A percentile compares a stretch with the other conserved stretches of the same genome.
phyloP scores from a whole-genome alignment of 2,888 invertebrate genomes.

The Petrolisthes cinctipes region DNA sequence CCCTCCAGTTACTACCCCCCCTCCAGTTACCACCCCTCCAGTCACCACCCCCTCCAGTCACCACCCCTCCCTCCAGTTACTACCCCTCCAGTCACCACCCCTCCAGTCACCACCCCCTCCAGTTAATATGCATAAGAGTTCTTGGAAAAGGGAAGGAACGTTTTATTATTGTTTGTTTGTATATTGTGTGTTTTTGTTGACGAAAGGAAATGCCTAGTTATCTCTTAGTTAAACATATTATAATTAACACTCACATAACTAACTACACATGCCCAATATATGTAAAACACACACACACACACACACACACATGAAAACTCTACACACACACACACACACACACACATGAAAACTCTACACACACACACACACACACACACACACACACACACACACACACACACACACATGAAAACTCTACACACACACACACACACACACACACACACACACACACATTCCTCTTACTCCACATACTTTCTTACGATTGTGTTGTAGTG shows the following conservation, averaged over 20 bases:
- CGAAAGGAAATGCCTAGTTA: too few species aligned
- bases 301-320: too few species aligned
- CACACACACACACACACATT: neutral
- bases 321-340: constrained; percentile 1
- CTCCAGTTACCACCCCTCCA: neutral
- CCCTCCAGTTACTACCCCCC: neutral
- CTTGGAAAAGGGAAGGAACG: too few species aligned
- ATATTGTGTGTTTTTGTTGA: too few species aligned
- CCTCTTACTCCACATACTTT: neutral
- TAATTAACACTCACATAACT: neutral
- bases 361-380: constrained; percentile 1
- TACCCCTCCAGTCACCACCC: neutral
- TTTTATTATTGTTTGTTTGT: too few species aligned
- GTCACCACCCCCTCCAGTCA: neutral
- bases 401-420: too few species aligned
- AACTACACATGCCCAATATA: neutral
- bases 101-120: neutral
- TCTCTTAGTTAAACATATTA: too few species aligned
- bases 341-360: neutral
- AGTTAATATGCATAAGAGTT: neutral
- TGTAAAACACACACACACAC: neutral
- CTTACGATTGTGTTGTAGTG: too few species aligned
- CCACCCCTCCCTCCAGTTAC: neutral
- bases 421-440: neutral
- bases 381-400: neutral